A percentile compares a stretch with the other conserved stretches of the same genome.
phyloP scores from a whole-genome alignment of 2,797 vertebrate species.

The Onychomys torridus region DNA sequence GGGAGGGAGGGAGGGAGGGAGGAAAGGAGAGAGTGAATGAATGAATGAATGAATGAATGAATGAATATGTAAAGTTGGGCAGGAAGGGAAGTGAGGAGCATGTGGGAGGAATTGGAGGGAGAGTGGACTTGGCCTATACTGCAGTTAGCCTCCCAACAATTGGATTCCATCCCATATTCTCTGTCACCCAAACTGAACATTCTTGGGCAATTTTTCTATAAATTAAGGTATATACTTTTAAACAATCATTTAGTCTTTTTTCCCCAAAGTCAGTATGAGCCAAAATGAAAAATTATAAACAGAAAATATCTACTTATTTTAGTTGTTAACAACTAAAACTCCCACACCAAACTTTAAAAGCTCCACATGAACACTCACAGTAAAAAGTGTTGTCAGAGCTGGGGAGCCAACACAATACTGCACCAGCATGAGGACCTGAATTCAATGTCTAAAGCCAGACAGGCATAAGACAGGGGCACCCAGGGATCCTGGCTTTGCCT shows the following conservation, averaged over 20 bases:
- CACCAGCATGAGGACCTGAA: not conserved
- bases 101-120: not conserved
- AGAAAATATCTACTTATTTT: constrained; percentile 1
- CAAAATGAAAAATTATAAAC: not conserved
- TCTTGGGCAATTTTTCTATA: not conserved
- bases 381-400: not conserved
- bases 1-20: too few relatives aligned
- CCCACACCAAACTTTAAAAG: constrained; percentile 1
- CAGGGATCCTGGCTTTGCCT: not conserved
- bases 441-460: not conserved
- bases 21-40: too few relatives aligned
- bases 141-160: not conserved
- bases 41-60: too few relatives aligned
- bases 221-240: not conserved
- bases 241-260: not conserved
- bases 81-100: not conserved
- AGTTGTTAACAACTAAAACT: constrained; percentile 12
- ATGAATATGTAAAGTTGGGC: not conserved
- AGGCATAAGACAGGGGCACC: not conserved
- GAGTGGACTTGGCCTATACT: not conserved
- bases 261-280: not conserved
- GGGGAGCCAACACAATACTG: too few relatives aligned
- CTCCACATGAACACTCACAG: not conserved
- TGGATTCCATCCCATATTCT: not conserved
- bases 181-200: not conserved